A percentile compares a stretch with the other conserved stretches of the same genome.
phyloP scores from a whole-genome alignment of 2,113 vertebrate genomes.

The Morone saxatilis region DNA sequence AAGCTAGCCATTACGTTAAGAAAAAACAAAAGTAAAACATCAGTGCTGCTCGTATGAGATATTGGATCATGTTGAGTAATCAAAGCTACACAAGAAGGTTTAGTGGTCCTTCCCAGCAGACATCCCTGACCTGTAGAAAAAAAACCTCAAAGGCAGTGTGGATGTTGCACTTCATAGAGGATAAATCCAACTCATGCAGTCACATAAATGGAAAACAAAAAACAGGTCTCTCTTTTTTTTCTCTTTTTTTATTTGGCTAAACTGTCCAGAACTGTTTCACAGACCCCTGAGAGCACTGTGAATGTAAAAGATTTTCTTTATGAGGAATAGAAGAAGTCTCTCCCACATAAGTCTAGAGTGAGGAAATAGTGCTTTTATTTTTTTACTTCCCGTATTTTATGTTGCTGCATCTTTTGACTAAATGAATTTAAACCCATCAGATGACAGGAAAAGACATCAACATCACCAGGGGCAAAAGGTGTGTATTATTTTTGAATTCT shows the following conservation, averaged over 20 bases:
- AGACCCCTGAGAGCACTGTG: conserved; percentile 33
- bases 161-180: conserved; percentile 31
- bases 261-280: conserved; percentile 51
- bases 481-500: conserved; percentile 3
- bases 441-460: conserved; percentile 22
- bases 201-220: conserved; percentile 45
- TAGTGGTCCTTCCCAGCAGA: conserved; percentile 7
- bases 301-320: conserved; percentile 50
- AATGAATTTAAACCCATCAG: conserved; percentile 28
- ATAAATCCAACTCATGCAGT: conserved; percentile 54
- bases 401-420: not conserved
- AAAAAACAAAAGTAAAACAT: not conserved
- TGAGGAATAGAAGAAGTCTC: conserved; percentile 21
- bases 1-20: not conserved
- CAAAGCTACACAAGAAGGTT: not conserved
- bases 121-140: conserved; percentile 1
- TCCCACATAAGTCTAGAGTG: conserved; percentile 7
- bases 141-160: conserved; percentile 19
- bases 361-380: not conserved
- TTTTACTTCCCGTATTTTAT: not conserved
- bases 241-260: conserved; percentile 37
- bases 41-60: not conserved
- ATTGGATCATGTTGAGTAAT: not conserved
- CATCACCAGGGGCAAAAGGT: not conserved
- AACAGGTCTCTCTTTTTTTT: not conserved